phyloP scores from a whole-genome alignment of 2,113 vertebrate genomes.

The Anthoscopus minutus region DNA sequence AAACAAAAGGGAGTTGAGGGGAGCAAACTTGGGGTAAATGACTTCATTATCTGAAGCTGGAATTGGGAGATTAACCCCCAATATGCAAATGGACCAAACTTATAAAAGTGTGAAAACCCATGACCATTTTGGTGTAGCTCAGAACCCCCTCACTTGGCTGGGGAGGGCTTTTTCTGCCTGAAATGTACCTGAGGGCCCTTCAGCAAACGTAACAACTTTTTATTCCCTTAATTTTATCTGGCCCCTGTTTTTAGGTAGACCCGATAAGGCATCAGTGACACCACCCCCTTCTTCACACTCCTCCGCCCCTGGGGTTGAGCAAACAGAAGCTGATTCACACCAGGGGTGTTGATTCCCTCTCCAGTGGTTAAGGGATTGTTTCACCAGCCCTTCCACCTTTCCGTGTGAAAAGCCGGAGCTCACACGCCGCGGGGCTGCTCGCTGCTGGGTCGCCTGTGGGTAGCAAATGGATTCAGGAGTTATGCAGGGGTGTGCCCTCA shows the following conservation, averaged over 20 bases:
- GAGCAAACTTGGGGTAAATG: neutral
- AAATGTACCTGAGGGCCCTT: neutral
- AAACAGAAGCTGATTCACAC: neutral
- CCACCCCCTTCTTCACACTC: neutral
- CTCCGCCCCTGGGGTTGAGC: neutral
- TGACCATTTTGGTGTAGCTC: neutral
- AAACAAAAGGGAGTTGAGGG: neutral
- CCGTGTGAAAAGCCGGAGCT: neutral
- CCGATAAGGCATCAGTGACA: neutral
- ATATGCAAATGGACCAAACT: neutral
- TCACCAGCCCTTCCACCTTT: neutral
- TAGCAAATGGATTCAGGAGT: neutral
- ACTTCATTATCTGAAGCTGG: neutral
- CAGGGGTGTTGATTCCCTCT: neutral
- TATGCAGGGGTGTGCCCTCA: neutral
- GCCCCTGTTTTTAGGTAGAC: neutral
- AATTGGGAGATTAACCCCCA: neutral
- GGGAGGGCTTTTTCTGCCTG: neutral
- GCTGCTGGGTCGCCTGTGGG: neutral
- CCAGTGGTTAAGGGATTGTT: neutral
- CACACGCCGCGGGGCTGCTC: neutral
- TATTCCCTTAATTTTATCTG: neutral
- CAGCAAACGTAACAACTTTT: accelerated
- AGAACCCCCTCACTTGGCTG: too few relatives aligned
- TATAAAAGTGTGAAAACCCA: neutral